Base-by-base conservation (phyloP, 2,113 vertebrate genomes). In the Cariama cristata region DNA sequence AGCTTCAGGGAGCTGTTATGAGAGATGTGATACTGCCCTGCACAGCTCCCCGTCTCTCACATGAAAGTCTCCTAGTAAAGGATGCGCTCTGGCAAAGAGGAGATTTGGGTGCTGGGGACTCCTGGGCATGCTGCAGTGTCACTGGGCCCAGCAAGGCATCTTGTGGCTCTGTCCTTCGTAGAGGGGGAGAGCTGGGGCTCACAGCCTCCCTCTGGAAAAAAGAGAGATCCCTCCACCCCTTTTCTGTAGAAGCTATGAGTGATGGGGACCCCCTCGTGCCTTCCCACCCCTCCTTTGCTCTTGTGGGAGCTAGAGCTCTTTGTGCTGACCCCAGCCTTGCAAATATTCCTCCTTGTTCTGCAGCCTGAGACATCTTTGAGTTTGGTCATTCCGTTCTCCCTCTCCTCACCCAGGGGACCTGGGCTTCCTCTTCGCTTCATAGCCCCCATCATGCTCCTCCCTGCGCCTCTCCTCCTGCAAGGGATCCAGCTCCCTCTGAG, bases 261-360 rank as follows among this genome's bases (percentile, higher is more conserved):
- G 52, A 20, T 0, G 1, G 32, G 33, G 15, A 23, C 8, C 8
- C 5, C 11, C 9, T 0, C 7, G 0, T 86, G 89, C 42, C 0
- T 0, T 42, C 19, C 32, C 21, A 24, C 10, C 30, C 16, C 13
- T 62, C 40, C 30, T 86, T 33, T 69, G 50, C 11, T 27, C 27
- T 23, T 58, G 12, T 73, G 64, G 33, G 52, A 74, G 22, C 42
- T 60, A 44, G 26, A 40, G 60, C 8, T 88, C 32, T n/a, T 47
- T 0, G 0, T 53, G 56, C 50, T 49, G 79, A 45, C 4, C 50
- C 26, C 26, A 90, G 73, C 8, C 35, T 64, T 9, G 3, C 28
- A 77, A 40, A 24, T 44, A 30, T 69, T 56, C 33, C 23, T 82
- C 15, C 45, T 60, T 77, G 14, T 33, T 73, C 17, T 1, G 2